Base-by-base conservation (phyloP, 2,113 vertebrate species). In the Zootoca vivipara region DNA sequence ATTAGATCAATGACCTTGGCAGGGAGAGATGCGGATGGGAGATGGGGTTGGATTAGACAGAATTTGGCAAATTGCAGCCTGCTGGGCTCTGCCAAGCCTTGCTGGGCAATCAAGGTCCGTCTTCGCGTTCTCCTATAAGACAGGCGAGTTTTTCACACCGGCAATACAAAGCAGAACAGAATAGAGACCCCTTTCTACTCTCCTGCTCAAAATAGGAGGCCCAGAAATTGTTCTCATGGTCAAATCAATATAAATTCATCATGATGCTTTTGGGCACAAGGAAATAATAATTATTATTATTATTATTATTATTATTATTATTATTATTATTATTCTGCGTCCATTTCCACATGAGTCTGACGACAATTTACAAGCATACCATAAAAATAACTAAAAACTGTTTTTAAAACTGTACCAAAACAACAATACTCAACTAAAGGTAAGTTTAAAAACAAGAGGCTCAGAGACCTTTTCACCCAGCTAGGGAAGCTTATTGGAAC, bases 1-100 rank as follows among this genome's bases (percentile, higher is more conserved):
- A 95, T 85, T 33, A 52, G 75, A 91, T 92, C 65, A 89, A 65
- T 94, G 94, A 96, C 93, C 95, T 94, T 97, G 96, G 95, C 95
- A 92, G 64, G 0, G 70, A 38, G 22, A 42, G 2, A 91, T 64
- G 86, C 85, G 1, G 89, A 93, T 86, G 2, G 0, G 65, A 93
- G 94, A 85, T 77, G 65, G 90, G 90, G 89, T 82, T 85, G 89
- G 91, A 94, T 88, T 90, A 22, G 1, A 42, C 86, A 72, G 3
- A 86, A 30, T 82, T 52, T 94, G 94, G 94, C 93, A 87, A 52
- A 91, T 90, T n/a, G 87, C 64, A 78, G 90, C 90, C 94, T 88
- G 22, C 85, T 16, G 2, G 72, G 79, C 91, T 85, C 0, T 0
- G 88, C 87, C 93, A 33, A 80, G 24, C 82, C 90, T 77, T 84